phyloP scores from a whole-genome alignment of 2,797 vertebrate genomes.

The Microctenopoma stevenorrisi region DNA sequence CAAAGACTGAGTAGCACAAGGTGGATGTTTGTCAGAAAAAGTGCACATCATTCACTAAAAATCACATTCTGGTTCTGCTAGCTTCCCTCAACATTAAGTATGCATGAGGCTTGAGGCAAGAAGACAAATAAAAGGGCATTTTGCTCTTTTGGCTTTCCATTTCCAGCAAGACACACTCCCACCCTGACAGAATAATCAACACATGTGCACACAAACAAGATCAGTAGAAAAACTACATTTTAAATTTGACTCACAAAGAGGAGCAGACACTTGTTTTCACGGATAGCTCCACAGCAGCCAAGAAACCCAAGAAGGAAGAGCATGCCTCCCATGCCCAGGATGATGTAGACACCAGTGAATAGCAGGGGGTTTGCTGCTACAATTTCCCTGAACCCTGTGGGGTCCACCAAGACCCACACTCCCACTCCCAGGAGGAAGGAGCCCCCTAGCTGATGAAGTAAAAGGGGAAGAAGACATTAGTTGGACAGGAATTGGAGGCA shows the following conservation, averaged over 20 bases:
- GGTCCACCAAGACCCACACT: constrained; percentile 95
- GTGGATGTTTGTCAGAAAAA: constrained; percentile 42
- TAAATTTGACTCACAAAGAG: constrained; percentile 89
- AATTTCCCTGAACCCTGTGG: constrained; percentile 95
- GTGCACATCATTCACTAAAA: constrained; percentile 49
- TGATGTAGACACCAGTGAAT: constrained; percentile 92
- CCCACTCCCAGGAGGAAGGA: constrained; percentile 93
- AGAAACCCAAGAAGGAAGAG: constrained; percentile 96
- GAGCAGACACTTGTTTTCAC: constrained; percentile 97
- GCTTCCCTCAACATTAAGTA: constrained; percentile 69
- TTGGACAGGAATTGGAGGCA: constrained; percentile 32
- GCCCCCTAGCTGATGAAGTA: constrained; percentile 88
- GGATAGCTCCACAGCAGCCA: constrained; percentile 95
- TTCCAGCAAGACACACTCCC: constrained; percentile 21
- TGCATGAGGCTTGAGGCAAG: constrained; percentile 52
- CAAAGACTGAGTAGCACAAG: constrained; percentile 10
- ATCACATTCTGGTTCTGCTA: constrained; percentile 42
- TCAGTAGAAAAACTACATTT: constrained; percentile 35
- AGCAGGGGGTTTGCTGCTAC: constrained; percentile 93
- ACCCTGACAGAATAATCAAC: constrained; percentile 40
- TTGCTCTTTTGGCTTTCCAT: constrained; percentile 46
- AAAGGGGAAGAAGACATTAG: constrained; percentile 21
- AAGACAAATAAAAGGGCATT: constrained; percentile 49
- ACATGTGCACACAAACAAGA: constrained; percentile 44
- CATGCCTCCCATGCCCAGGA: constrained; percentile 94